phyloP scores from a whole-genome alignment of 2,888 invertebrate genomes.

The Ophion ellenae region DNA sequence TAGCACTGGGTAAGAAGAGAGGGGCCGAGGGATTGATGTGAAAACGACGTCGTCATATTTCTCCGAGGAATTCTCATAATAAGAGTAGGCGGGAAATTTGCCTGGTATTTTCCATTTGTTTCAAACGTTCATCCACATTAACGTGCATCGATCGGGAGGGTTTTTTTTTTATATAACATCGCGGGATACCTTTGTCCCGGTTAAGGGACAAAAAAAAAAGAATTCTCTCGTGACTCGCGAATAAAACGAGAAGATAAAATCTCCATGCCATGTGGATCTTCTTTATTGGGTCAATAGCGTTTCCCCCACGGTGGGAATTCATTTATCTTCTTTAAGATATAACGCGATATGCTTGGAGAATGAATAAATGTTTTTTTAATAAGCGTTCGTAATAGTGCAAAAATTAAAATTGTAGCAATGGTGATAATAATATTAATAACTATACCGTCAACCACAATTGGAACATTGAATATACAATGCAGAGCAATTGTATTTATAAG shows the following conservation, averaged over 20 bases:
- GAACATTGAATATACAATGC: neutral
- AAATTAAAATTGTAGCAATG: neutral
- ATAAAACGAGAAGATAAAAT: neutral
- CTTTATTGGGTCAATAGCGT: neutral
- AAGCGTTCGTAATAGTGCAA: neutral
- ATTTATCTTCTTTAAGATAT: too few species aligned
- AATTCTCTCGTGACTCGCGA: slow-evolving; percentile 11
- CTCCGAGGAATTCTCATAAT: slow-evolving; percentile 40
- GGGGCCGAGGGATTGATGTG: slow-evolving; percentile 23
- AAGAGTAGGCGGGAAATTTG: slow-evolving; percentile 24
- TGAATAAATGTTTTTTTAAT: neutral
- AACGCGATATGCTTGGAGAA: neutral
- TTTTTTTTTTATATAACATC: neutral
- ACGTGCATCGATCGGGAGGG: slow-evolving; percentile 22
- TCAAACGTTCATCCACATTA: neutral
- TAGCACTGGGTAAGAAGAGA: slow-evolving; percentile 17
- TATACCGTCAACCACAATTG: neutral
- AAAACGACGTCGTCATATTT: slow-evolving; percentile 45
- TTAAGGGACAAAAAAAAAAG: slow-evolving; percentile 9
- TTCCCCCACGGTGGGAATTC: too few species aligned
- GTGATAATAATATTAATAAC: neutral
- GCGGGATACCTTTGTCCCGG: slow-evolving; percentile 1
- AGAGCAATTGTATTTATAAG: neutral
- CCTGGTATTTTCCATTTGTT: slow-evolving; percentile 21
- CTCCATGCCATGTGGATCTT: neutral